Base-by-base conservation (phyloP, 1,140 invertebrate genomes). In the Frieseomelitta varia region DNA sequence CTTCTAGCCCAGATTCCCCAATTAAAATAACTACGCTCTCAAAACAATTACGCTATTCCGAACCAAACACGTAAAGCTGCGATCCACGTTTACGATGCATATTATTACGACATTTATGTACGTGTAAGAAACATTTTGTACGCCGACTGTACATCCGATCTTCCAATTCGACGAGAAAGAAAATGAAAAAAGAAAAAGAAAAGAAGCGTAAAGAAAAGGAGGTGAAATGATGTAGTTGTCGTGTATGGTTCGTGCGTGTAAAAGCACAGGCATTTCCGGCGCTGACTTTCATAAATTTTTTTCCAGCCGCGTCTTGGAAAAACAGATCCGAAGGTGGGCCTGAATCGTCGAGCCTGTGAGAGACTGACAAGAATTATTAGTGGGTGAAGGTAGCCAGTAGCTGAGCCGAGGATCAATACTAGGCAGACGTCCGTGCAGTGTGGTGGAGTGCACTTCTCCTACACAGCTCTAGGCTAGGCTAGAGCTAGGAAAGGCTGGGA, bases 351-450 rank as follows among this genome's bases (percentile, higher is more conserved):
- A 90, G 91, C 92, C 92, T 94, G 94, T 91, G 90, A 93, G 94
- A 94, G 93, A 93, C 94, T 94, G 94, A 94, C 94, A 94, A 94
- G 94, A 95, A 94, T 95, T 94, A 95, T 95, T 94, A 94, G 94
- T 94, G 94, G 94, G 93, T 93, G 93, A 95, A 94, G 93, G 94
- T 95, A 94, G 94, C 94, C 94, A 92, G 93, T 94, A 93, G 93
- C 93, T 93, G 92, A 94, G 93, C 93, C 91, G 91, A 92, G 92
- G 93, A 94, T 94, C 93, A 94, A 94, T 94, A 94, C 93, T 90
- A 93, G 93, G 93, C 94, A 94, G 93, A 91, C 93, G 92, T 93
- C 92, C 92, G 90, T 93, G 91, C 92, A 90, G 87, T 85, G 92
- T 89, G 89, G 91, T 92, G 88, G 93, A 94, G 93, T 95, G 93